phyloP scores from a whole-genome alignment of 2,888 invertebrate species.

The Acholoe squamosa region DNA sequence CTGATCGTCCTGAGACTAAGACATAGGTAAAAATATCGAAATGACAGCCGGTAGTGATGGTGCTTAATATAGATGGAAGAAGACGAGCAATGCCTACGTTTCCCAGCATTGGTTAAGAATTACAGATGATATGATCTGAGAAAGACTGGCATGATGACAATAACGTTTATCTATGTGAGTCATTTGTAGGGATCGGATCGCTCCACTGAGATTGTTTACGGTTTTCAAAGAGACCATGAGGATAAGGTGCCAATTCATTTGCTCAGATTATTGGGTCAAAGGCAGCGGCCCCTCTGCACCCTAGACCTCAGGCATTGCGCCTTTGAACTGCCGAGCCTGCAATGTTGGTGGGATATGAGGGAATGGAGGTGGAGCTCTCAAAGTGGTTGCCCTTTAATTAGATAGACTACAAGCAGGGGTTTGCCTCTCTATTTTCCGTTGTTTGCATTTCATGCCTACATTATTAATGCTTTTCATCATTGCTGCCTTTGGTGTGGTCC shows the following conservation, averaged over 20 bases:
- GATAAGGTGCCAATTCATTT: constrained; percentile 35
- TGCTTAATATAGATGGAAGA: too few relatives aligned
- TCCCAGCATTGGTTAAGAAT: not conserved
- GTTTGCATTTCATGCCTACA: constrained; percentile 19
- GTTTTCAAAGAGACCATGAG: not conserved
- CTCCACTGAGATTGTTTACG: constrained; percentile 25
- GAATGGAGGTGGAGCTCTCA: not conserved
- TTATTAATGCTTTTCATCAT: constrained; percentile 17
- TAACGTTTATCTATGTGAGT: not conserved
- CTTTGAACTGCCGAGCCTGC: constrained; percentile 34
- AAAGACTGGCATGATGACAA: not conserved
- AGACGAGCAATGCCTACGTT: too few relatives aligned
- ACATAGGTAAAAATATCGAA: too few relatives aligned
- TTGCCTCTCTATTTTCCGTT: not conserved
- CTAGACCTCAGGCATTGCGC: not conserved
- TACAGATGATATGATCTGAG: not conserved
- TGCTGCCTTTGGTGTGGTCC: not conserved
- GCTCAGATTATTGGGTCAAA: constrained; percentile 12
- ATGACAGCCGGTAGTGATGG: too few relatives aligned
- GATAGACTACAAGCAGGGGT: constrained; percentile 18
- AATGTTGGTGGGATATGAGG: not conserved
- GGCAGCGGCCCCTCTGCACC: not conserved
- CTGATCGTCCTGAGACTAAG: too few relatives aligned
- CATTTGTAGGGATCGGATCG: constrained; percentile 9
- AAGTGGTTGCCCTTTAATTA: constrained; percentile 45